Evolutionary conservation across 2,113 vertebrate genomes (phyloP).

Genomic region (Muscicapa adusta): DNA sequence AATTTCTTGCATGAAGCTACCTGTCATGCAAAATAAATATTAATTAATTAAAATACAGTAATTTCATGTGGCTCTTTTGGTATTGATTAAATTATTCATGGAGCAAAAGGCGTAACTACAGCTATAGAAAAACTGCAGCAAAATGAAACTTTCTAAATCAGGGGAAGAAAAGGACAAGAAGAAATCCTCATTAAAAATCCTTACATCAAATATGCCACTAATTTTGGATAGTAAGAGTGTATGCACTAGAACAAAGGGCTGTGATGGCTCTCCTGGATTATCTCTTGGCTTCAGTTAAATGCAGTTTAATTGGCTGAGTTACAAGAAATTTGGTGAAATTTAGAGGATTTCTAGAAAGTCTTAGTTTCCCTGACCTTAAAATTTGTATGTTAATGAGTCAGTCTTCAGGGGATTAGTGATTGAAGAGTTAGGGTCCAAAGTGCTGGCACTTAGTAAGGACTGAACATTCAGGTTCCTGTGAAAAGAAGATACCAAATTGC

Average conservation of each 20-base stretch:
- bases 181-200: background rate
- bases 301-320: background rate
- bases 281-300: background rate
- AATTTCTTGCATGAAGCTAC: background rate
- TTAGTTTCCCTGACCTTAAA: background rate
- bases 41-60: background rate
- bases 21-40: background rate
- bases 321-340: background rate
- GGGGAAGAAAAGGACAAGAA: background rate
- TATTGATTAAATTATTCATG: background rate
- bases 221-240: background rate
- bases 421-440: background rate
- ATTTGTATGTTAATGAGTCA: background rate
- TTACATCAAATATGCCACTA: background rate
- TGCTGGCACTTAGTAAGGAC: background rate
- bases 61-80: background rate
- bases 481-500: background rate
- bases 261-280: background rate
- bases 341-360: background rate
- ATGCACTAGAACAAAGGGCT: background rate
- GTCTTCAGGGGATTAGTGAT: background rate
- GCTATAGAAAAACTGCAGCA: background rate
- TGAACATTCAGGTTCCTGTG: background rate
- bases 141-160: background rate
- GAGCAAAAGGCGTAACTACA: background rate